Evolutionary conservation across 2,797 vertebrate species (phyloP).

Genomic region (Acridotheres tristis): DNA sequence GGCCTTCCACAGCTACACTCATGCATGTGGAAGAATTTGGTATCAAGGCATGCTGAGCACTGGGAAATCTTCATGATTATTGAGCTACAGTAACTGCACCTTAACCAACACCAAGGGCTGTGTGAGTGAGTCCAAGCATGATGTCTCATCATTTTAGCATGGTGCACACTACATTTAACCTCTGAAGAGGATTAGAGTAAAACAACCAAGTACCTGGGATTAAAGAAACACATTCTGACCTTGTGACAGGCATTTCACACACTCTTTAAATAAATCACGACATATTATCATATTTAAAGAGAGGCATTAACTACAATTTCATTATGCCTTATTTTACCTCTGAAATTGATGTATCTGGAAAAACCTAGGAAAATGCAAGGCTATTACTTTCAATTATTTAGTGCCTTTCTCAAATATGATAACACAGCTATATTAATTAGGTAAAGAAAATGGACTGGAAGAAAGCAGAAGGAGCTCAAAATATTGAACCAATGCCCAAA

Average conservation of each 20-base stretch:
- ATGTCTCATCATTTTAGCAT: not conserved
- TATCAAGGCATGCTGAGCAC: not conserved
- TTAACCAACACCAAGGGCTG: not conserved
- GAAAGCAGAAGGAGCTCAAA: not conserved
- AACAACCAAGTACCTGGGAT: not conserved
- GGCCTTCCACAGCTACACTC: not conserved
- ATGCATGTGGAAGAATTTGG: fast-evolving
- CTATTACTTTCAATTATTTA: not conserved
- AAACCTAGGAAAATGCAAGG: not conserved
- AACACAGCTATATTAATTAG: not conserved
- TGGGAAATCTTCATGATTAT: not conserved
- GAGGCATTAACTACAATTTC: not conserved
- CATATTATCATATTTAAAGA: not conserved
- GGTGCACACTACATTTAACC: not conserved
- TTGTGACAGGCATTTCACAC: not conserved
- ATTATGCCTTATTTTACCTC: not conserved
- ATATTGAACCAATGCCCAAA: not conserved
- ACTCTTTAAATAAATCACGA: not conserved
- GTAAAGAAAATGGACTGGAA: not conserved
- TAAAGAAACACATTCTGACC: not conserved
- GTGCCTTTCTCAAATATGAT: not conserved
- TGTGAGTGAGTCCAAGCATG: not conserved
- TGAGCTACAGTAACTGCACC: not conserved
- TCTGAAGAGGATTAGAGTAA: not conserved
- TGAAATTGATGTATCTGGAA: not conserved